Evolutionary conservation across 2,888 invertebrate species (phyloP).

Genomic region (Trichogramma evanescens): DNA sequence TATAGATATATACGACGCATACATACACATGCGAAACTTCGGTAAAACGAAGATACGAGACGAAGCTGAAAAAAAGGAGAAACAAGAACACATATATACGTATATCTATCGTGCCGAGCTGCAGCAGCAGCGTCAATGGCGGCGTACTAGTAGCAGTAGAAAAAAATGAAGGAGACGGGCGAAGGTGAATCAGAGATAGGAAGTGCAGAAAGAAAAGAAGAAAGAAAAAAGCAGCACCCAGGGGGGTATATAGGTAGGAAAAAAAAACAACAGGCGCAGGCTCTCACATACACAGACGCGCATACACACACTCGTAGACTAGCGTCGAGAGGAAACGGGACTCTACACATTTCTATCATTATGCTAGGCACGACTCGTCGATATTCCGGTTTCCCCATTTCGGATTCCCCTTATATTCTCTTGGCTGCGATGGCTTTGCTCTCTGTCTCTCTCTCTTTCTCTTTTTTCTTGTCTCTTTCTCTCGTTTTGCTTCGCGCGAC

Average conservation of each 20-base stretch:
- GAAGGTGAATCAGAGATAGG: neutral
- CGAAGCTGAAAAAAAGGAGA: neutral
- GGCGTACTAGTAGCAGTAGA: neutral
- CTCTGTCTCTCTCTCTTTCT: constrained; percentile 1
- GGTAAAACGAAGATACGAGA: constrained; percentile 27
- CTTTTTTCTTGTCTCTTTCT: neutral
- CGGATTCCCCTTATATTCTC: constrained; percentile 23
- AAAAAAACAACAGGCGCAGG: neutral
- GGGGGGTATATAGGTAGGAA: neutral
- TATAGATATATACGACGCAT: no score
- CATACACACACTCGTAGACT: neutral
- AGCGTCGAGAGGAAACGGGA: neutral
- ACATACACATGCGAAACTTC: constrained; percentile 6
- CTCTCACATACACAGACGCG: no score
- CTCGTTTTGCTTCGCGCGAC: constrained; percentile 10
- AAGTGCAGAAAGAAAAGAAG: neutral
- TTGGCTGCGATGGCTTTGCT: no score
- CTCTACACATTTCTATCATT: constrained; percentile 31
- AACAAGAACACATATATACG: neutral
- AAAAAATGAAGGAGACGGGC: neutral
- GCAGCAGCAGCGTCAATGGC: neutral
- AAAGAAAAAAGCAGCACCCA: neutral
- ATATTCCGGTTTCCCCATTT: constrained; percentile 37
- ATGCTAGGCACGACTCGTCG: constrained; percentile 32
- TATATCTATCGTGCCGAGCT: neutral